phyloP scores from a whole-genome alignment of 2,888 invertebrate species.

The Drosophila nr. perissopoda region DNA sequence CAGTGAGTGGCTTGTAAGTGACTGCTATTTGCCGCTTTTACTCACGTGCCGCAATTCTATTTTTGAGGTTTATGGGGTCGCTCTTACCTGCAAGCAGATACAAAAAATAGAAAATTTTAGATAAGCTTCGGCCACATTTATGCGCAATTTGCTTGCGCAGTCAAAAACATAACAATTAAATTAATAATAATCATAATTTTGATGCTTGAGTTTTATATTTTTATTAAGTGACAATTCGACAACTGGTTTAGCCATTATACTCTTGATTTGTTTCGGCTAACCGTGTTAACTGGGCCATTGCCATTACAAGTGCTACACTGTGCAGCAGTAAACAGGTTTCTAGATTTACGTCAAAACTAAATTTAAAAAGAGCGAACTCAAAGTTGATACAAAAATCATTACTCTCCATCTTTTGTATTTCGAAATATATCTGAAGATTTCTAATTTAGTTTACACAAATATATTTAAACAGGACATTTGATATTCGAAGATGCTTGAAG shows the following conservation, averaged over 20 bases:
- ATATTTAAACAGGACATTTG: not conserved
- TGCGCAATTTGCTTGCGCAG: constrained; percentile 50
- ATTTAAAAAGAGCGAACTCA: not conserved
- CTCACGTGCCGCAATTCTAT: constrained; percentile 72
- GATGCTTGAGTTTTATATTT: constrained; percentile 40
- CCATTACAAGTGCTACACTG: constrained; percentile 25
- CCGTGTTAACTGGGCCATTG: constrained; percentile 28
- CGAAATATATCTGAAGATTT: not conserved
- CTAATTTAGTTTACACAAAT: not conserved
- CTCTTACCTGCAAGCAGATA: constrained; percentile 66
- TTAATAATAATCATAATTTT: constrained; percentile 49
- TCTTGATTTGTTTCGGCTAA: not conserved
- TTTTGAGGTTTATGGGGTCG: constrained; percentile 62
- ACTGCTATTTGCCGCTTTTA: constrained; percentile 65
- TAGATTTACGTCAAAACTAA: not conserved
- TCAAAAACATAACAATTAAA: constrained; percentile 47
- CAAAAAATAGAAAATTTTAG: constrained; percentile 58
- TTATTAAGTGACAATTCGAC: constrained; percentile 67
- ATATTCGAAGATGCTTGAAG: not conserved
- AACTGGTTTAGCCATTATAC: constrained; percentile 34
- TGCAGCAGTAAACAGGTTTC: constrained; percentile 22
- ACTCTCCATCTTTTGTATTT: not conserved
- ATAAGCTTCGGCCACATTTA: constrained; percentile 58
- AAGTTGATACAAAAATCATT: not conserved
- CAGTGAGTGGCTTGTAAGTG: constrained; percentile 25